Conservation (phyloP, 1,140 invertebrate genomes). For the fruit fly (Drosophila melanogaster) region DNA sequence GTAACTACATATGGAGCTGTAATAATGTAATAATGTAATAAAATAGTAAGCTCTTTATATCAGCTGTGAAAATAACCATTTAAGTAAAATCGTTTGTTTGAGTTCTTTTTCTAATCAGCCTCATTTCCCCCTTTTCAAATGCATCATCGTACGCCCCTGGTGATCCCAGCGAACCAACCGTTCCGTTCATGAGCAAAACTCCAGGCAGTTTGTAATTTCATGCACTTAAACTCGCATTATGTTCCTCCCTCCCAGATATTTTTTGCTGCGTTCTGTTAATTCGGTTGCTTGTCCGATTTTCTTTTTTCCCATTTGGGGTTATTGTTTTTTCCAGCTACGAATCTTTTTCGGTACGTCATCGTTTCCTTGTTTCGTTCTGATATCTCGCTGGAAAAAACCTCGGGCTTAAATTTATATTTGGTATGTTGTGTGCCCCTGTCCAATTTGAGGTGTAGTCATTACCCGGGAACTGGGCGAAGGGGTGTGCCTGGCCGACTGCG, state of each 20-base stretch:
- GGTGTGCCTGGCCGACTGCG: conserved; percentile 34
- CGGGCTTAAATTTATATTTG: conserved; percentile 46
- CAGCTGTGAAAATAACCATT: too few relatives aligned
- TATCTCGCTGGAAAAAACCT: conserved; percentile 54
- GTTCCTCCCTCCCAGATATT: conserved; percentile 38
- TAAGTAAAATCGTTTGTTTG: too few relatives aligned
- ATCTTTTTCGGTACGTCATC: conserved; percentile 65
- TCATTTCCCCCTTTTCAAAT: too few relatives aligned
- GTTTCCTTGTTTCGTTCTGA: conserved; percentile 58
- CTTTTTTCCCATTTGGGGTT: conserved; percentile 38
- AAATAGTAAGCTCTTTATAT: too few relatives aligned
- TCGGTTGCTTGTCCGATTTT: conserved; percentile 75
- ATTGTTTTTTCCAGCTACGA: conserved; percentile 43
- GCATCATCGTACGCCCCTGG: conserved; percentile 32
- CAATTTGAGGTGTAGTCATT: conserved; percentile 77
- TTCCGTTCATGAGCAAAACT: conserved; percentile 23
- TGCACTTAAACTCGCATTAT: conserved; percentile 83
- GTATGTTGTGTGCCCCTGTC: conserved; percentile 28
- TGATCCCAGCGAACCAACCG: conserved; percentile 17
- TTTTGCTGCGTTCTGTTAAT: conserved; percentile 67
- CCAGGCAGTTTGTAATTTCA: conserved; percentile 72
- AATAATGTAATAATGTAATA: too few relatives aligned
- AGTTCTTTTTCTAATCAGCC: too few relatives aligned
- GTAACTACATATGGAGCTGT: too few relatives aligned
- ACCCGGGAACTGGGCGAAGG: conserved; percentile 22